A percentile compares a stretch with the other conserved stretches of the same genome.
Conservation (phyloP, 2,113 vertebrate genomes). For the Silurus glanis region DNA sequence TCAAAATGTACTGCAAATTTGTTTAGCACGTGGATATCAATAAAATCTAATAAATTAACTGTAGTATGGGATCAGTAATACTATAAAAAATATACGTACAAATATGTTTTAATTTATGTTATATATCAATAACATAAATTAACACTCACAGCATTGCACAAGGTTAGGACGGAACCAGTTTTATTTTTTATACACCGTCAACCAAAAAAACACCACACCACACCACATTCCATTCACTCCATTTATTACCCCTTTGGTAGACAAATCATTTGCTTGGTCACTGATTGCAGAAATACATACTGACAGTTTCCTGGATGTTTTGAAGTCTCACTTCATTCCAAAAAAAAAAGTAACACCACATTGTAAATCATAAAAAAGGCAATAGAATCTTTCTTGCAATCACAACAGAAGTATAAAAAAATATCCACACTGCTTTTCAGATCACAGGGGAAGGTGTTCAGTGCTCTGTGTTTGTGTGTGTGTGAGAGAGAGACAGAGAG, state of each 20-base stretch:
- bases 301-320: conserved; percentile 66
- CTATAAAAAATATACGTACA: not conserved
- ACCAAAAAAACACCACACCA: not conserved
- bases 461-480: conserved; percentile 70
- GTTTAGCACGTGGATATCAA: not conserved
- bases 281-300: conserved; percentile 70
- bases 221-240: conserved; percentile 34
- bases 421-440: conserved; percentile 60
- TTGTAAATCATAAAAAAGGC: conserved; percentile 53
- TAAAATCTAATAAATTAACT: not conserved
- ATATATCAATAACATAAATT: too few relatives aligned
- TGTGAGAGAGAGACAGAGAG: conserved; percentile 13
- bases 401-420: conserved; percentile 80
- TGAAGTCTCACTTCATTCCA: conserved; percentile 60
- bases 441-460: conserved; percentile 79
- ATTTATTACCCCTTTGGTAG: conserved; percentile 64
- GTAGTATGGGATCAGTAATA: not conserved
- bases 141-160: too few relatives aligned
- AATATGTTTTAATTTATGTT: too few relatives aligned
- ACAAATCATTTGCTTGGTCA: conserved; percentile 68
- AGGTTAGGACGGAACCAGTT: too few relatives aligned
- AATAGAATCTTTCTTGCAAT: conserved; percentile 68
- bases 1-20: too few relatives aligned
- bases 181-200: not conserved
- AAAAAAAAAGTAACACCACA: conserved; percentile 66